These are phyloP conservation scores for Tricholaema leucomelas DNA, from an alignment of 2,113 vertebrate genomes.

Conservation along the genomic window DNA sequence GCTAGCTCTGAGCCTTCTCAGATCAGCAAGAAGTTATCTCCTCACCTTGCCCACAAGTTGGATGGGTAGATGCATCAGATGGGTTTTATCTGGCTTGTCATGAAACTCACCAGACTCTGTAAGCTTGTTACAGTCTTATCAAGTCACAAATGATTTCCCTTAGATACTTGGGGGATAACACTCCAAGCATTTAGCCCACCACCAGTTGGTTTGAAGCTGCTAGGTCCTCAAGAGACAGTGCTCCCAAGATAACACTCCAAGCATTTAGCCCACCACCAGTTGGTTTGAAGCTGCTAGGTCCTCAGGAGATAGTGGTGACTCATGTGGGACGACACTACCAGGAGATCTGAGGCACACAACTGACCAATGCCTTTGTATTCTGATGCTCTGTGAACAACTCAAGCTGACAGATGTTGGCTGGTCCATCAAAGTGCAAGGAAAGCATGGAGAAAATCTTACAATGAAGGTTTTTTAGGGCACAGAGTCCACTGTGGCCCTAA, in stretches of 20 bases:
- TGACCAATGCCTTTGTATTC: background rate
- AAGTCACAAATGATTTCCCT: background rate
- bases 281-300: background rate
- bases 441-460: background rate
- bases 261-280: background rate
- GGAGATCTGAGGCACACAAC: background rate
- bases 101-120: background rate
- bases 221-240: background rate
- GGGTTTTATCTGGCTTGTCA: background rate
- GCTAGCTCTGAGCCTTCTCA: background rate
- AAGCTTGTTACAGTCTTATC: background rate
- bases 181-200: background rate
- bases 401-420: fast-evolving
- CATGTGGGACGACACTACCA: background rate
- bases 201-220: background rate
- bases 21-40: background rate
- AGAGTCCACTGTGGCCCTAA: background rate
- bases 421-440: background rate
- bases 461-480: background rate
- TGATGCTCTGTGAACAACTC: background rate
- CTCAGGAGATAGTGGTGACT: background rate
- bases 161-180: background rate
- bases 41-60: background rate
- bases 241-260: background rate
- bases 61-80: background rate